phyloP scores from a whole-genome alignment of 2,113 vertebrate genomes.

The Leucopternis melanops region DNA sequence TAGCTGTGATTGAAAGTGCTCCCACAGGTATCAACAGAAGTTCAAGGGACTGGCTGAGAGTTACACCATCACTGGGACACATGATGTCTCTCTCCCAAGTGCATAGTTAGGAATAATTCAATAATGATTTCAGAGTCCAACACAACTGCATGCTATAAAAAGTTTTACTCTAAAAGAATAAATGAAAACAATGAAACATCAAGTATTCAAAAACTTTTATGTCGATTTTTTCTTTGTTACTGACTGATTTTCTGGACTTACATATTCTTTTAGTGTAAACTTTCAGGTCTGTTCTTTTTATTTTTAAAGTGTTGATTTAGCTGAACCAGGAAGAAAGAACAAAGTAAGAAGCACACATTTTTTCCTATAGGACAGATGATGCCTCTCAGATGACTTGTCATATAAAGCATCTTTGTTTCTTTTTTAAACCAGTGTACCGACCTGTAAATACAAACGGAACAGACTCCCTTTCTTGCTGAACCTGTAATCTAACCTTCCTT shows the following conservation, averaged over 20 bases:
- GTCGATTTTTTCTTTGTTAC: neutral
- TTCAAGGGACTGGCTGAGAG: neutral
- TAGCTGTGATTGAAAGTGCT: neutral
- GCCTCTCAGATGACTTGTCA: constrained; percentile 12
- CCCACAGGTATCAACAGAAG: rapidly evolving
- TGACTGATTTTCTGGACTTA: neutral
- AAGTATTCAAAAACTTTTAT: neutral
- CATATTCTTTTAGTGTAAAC: neutral
- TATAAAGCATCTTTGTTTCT: constrained; percentile 55
- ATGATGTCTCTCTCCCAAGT: neutral
- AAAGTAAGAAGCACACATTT: neutral
- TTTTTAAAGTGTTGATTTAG: neutral
- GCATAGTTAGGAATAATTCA: neutral
- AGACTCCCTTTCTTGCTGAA: constrained; percentile 18
- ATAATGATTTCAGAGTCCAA: neutral
- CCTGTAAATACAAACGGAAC: neutral
- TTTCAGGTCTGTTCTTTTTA: neutral
- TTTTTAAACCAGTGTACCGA: neutral
- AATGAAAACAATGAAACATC: neutral
- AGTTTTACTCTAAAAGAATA: neutral
- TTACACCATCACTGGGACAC: neutral
- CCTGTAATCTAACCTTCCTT: neutral
- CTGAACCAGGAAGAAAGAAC: neutral
- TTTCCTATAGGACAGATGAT: neutral
- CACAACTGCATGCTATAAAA: neutral